These are phyloP conservation scores for Umimayanthus kanabou DNA, from an alignment of 92 coral and sea anemone species.

Conservation along the genomic window DNA sequence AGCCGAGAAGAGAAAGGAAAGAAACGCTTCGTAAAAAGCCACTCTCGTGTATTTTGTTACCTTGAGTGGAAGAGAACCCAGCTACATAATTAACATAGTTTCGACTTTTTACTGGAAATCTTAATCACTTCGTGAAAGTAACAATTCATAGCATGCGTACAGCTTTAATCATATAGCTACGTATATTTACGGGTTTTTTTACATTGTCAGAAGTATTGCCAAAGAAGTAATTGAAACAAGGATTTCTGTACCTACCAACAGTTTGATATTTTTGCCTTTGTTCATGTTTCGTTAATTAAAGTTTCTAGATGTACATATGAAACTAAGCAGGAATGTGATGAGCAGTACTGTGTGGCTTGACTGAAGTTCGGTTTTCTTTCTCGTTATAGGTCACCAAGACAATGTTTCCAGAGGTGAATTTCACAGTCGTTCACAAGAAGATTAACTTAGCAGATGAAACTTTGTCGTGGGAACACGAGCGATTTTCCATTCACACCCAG, in stretches of 20 bases:
- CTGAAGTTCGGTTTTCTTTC: background rate
- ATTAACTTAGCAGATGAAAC: conserved; percentile 90
- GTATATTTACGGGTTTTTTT: no score
- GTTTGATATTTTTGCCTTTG: no score
- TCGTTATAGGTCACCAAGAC: conserved; percentile 71
- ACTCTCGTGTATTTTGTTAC: conserved; percentile 2
- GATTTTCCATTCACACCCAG: conserved; percentile 91
- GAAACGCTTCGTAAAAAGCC: conserved; percentile 35
- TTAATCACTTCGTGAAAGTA: no score
- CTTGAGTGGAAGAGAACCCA: conserved; percentile 22
- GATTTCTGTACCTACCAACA: no score
- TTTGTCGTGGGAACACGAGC: conserved; percentile 95
- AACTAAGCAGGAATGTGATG: no score
- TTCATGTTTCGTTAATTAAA: no score
- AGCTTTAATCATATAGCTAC: no score
- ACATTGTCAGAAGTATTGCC: no score
- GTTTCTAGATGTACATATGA: no score
- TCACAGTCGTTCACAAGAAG: conserved; percentile 88
- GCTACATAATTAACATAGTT: conserved; percentile 20
- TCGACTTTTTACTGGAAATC: no score
- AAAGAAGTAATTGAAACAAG: no score
- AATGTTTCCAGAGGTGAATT: conserved; percentile 81
- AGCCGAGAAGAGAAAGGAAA: conserved; percentile 71
- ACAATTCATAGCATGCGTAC: no score
- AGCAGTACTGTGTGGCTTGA: background rate